Evolutionary conservation across 2,113 vertebrate species (phyloP).

Genomic region (Orthonyx spaldingii): DNA sequence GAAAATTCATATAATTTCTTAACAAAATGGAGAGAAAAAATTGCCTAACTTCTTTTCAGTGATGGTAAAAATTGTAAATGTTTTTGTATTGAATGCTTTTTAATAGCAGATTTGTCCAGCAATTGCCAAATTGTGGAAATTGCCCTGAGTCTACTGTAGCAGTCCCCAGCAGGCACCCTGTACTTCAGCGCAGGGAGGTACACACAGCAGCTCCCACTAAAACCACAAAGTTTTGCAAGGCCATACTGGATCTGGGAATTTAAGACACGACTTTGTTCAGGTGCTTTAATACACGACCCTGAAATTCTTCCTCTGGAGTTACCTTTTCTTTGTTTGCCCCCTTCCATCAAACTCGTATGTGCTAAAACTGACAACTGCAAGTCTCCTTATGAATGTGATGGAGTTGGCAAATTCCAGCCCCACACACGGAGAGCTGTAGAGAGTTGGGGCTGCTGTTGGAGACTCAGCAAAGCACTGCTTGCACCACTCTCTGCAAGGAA

Average conservation of each 20-base stretch:
- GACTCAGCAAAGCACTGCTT: neutral
- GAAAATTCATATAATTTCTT: neutral
- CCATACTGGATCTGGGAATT: neutral
- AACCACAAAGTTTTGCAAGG: neutral
- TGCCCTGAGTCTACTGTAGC: neutral
- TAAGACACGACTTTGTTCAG: neutral
- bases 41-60: neutral
- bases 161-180: too few relatives aligned
- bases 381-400: neutral
- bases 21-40: neutral
- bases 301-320: neutral
- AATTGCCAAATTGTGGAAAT: neutral
- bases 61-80: neutral
- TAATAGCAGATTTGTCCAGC: neutral
- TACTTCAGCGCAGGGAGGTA: neutral
- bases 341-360: neutral
- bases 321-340: neutral
- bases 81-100: neutral
- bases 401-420: neutral
- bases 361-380: neutral
- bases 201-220: neutral
- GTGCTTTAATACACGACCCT: neutral
- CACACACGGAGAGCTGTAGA: neutral
- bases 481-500: neutral
- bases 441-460: neutral